phyloP scores from a whole-genome alignment of 2,888 invertebrate genomes.

The Mesochorus sp. region DNA sequence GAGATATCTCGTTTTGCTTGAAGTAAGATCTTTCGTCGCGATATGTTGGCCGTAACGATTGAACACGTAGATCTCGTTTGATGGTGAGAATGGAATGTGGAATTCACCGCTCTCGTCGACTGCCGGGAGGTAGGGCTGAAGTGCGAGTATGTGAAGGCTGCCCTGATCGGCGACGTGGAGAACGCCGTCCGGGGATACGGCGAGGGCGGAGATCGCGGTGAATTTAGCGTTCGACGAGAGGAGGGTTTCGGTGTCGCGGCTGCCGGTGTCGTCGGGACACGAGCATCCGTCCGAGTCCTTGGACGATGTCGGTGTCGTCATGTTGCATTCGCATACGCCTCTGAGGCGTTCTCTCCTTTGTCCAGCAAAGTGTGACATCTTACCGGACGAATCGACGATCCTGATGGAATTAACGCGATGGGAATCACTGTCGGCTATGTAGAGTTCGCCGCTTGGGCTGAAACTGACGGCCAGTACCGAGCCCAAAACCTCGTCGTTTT shows the following conservation, averaged over 20 bases:
- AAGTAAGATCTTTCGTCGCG: constrained; percentile 95
- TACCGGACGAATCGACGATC: constrained; percentile 94
- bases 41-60: constrained; percentile 99
- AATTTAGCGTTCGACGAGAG: constrained; percentile 95
- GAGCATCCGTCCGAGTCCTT: constrained; percentile 82
- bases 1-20: constrained; percentile 96
- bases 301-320: constrained; percentile 73
- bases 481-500: constrained; percentile 89
- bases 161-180: constrained; percentile 98
- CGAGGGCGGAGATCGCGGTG: constrained; percentile 93
- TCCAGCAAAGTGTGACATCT: constrained; percentile 96
- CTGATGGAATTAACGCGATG: constrained; percentile 91
- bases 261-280: constrained; percentile 88
- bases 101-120: constrained; percentile 95
- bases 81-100: constrained; percentile 95
- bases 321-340: constrained; percentile 75
- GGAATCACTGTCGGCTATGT: constrained; percentile 96
- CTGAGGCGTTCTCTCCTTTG: constrained; percentile 85
- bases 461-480: constrained; percentile 95
- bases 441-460: constrained; percentile 95
- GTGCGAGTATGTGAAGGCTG: constrained; percentile 91
- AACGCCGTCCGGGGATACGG: constrained; percentile 97
- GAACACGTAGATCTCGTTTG: constrained; percentile 96
- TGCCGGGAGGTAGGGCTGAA: constrained; percentile 93
- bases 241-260: constrained; percentile 88